These are phyloP conservation scores for Sisyra terminalis DNA, from an alignment of 2,888 invertebrate genomes.

Conservation along the genomic window DNA sequence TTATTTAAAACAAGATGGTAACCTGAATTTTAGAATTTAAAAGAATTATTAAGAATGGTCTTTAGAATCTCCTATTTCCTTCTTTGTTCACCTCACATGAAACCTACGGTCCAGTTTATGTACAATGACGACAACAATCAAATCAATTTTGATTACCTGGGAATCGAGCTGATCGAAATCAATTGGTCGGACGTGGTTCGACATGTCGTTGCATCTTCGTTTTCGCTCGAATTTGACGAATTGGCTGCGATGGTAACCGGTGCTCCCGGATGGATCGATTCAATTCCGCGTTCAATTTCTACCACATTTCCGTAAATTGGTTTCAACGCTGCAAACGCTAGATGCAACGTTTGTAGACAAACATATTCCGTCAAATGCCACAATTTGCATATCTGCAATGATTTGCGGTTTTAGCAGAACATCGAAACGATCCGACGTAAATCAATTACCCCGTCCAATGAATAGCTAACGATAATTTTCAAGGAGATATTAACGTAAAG, in stretches of 20 bases:
- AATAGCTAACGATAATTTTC: conserved; percentile 33
- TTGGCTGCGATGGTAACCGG: conserved; percentile 12
- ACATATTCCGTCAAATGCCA: conserved; percentile 41
- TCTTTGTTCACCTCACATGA: too few relatives aligned
- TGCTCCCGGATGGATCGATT: conserved; percentile 37
- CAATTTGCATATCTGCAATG: conserved; percentile 33
- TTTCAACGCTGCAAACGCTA: conserved; percentile 35
- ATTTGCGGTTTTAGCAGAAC: conserved; percentile 5
- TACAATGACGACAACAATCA: too few relatives aligned
- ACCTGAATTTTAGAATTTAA: too few relatives aligned
- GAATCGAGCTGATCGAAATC: too few relatives aligned
- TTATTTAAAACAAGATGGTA: too few relatives aligned
- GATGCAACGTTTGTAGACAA: conserved; percentile 35
- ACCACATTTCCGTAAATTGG: conserved; percentile 36
- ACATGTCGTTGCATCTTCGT: too few relatives aligned
- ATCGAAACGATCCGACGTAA: background rate
- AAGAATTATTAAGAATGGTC: too few relatives aligned
- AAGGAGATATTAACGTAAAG: conserved; percentile 31
- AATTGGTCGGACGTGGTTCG: too few relatives aligned
- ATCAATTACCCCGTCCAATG: conserved; percentile 32
- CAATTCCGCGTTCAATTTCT: conserved; percentile 32
- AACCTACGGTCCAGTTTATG: too few relatives aligned
- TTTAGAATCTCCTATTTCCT: too few relatives aligned
- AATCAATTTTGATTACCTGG: too few relatives aligned
- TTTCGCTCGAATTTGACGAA: too few relatives aligned